Conservation (phyloP, 2,888 invertebrate species). For the Rhagonycha lutea region DNA sequence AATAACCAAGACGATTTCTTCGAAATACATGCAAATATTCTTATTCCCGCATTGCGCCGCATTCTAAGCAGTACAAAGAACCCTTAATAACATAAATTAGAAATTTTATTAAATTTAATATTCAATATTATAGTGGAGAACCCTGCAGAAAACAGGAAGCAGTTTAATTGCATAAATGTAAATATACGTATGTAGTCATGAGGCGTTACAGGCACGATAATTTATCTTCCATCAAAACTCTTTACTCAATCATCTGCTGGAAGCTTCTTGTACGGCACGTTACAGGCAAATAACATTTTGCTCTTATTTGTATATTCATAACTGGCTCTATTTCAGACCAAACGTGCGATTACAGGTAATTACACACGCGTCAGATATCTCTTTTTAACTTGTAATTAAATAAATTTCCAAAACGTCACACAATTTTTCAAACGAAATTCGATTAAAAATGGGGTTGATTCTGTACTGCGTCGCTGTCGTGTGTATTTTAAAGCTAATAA, state of each 20-base stretch:
- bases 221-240: conserved; percentile 17
- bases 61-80: conserved; percentile 22
- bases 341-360: neutral
- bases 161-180: conserved; percentile 30
- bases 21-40: conserved; percentile 26
- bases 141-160: conserved; percentile 27
- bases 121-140: neutral
- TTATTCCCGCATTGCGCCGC: conserved; percentile 27
- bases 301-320: neutral
- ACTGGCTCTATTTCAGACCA: neutral
- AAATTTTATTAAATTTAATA: neutral
- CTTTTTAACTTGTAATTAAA: neutral
- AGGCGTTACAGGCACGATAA: conserved; percentile 15
- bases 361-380: neutral
- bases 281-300: neutral
- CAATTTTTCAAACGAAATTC: neutral
- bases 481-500: neutral
- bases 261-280: neutral
- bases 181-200: conserved; percentile 17
- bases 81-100: neutral
- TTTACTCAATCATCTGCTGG: conserved; percentile 3
- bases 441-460: neutral
- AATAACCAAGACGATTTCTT: conserved; percentile 28
- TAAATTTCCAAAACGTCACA: neutral
- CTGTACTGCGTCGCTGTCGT: neutral